Evolutionary conservation across 2,888 invertebrate species (phyloP).

Genomic region (Cephus nigrinus): DNA sequence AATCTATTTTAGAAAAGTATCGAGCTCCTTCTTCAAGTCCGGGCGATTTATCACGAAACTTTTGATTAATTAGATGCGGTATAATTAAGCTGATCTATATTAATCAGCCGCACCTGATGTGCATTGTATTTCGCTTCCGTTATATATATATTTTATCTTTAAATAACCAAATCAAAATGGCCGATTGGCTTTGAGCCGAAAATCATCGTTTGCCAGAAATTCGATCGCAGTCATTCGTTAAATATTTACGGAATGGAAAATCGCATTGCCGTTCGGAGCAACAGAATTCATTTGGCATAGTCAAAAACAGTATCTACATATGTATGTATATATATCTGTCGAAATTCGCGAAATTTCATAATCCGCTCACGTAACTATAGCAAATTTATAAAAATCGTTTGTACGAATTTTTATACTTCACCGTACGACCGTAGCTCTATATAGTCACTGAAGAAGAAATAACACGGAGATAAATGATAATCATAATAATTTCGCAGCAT

Average conservation of each 20-base stretch:
- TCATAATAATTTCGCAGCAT: not conserved
- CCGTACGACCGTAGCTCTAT: not conserved
- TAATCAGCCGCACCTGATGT: not conserved
- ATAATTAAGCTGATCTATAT: not conserved
- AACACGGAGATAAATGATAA: not conserved
- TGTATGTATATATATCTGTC: not conserved
- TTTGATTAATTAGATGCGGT: not conserved
- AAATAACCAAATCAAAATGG: not conserved
- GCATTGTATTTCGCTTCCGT: not conserved
- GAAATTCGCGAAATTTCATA: not conserved
- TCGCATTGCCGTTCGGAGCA: not conserved
- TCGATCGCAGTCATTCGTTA: not conserved
- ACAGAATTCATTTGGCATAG: not conserved
- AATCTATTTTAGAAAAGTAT: not conserved
- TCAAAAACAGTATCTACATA: not conserved
- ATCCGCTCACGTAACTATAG: not conserved
- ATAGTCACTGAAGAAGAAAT: not conserved
- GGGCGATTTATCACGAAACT: not conserved
- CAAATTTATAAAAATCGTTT: not conserved
- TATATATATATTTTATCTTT: not conserved
- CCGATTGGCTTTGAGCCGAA: not conserved
- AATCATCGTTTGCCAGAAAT: not conserved
- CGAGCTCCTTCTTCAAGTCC: not conserved
- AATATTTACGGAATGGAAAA: not conserved
- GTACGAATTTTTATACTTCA: not conserved